A percentile compares a stretch with the other conserved stretches of the same genome.
These are phyloP conservation scores for Huso huso DNA, from an alignment of 2,797 vertebrate genomes.

Conservation along the genomic window DNA sequence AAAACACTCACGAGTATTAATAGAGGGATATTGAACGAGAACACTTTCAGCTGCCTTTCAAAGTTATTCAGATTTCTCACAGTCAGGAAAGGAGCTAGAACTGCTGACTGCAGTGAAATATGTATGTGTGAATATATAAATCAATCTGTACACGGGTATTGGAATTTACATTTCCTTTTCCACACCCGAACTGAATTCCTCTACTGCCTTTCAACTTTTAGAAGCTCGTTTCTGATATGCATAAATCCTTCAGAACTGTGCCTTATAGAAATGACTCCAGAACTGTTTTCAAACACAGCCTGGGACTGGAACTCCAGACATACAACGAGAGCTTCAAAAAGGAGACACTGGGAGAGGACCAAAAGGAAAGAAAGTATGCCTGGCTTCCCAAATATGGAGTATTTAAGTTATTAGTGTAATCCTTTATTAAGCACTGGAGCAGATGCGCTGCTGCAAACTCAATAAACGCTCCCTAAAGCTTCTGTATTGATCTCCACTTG, in stretches of 20 bases:
- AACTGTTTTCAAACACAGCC: no score
- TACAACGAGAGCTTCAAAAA: not conserved
- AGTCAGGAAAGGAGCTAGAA: not conserved
- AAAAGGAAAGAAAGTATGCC: not conserved
- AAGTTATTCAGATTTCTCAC: no score
- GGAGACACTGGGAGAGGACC: not conserved
- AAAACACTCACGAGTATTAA: no score
- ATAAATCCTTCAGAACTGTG: no score
- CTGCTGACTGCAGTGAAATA: conserved; percentile 7
- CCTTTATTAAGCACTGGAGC: conserved; percentile 38
- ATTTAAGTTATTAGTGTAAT: conserved; percentile 45
- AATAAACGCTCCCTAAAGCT: conserved; percentile 39
- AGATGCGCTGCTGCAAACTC: conserved; percentile 34
- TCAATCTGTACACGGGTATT: not conserved
- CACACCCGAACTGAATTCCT: no score
- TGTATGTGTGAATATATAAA: not conserved
- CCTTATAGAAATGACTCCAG: no score
- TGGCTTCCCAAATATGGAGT: conserved; percentile 30
- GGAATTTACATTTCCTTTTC: not conserved
- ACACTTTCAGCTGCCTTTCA: no score
- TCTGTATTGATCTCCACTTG: conserved; percentile 37
- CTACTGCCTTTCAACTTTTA: not conserved
- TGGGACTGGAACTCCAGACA: not conserved
- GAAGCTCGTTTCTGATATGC: no score
- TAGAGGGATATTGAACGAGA: no score